These are phyloP conservation scores for Lepus oiostolus DNA, from an alignment of 2,797 vertebrate species.

Conservation along the genomic window DNA sequence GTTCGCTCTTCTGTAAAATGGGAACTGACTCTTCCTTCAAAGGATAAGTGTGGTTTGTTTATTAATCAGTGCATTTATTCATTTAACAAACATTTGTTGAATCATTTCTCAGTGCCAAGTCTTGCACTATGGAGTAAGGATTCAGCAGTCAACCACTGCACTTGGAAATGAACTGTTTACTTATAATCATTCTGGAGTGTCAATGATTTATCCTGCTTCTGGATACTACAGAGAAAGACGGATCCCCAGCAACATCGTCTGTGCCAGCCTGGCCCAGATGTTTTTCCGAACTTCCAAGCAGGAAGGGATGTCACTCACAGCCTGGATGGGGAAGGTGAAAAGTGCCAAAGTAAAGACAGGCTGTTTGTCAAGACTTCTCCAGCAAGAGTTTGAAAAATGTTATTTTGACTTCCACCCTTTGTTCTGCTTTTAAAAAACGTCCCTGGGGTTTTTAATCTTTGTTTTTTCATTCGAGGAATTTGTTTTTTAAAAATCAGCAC, in stretches of 20 bases:
- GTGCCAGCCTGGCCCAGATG: constrained; percentile 44
- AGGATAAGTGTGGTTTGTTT: not conserved
- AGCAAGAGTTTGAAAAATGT: constrained; percentile 51
- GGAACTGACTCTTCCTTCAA: constrained; percentile 23
- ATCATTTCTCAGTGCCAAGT: not conserved
- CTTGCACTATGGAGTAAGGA: not conserved
- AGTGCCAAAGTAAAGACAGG: constrained; percentile 60
- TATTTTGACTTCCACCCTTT: constrained; percentile 64
- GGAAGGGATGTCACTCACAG: constrained; percentile 48
- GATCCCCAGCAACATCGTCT: not conserved
- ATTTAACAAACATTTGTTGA: constrained; percentile 47
- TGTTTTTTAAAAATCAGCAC: constrained; percentile 57
- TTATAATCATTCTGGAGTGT: not conserved
- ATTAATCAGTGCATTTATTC: constrained; percentile 26
- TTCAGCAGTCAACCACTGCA: not conserved
- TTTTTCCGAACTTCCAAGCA: constrained; percentile 64
- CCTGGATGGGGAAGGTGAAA: constrained; percentile 31
- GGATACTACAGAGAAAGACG: not conserved
- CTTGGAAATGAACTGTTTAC: not conserved
- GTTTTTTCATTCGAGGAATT: constrained; percentile 66
- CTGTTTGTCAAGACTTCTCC: constrained; percentile 57
- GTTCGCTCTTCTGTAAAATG: constrained; percentile 25
- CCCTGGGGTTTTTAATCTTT: constrained; percentile 63
- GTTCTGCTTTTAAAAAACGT: constrained; percentile 30
- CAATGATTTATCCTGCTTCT: not conserved